Conservation (phyloP, 2,113 vertebrate species). For the Tapirus terrestris region DNA sequence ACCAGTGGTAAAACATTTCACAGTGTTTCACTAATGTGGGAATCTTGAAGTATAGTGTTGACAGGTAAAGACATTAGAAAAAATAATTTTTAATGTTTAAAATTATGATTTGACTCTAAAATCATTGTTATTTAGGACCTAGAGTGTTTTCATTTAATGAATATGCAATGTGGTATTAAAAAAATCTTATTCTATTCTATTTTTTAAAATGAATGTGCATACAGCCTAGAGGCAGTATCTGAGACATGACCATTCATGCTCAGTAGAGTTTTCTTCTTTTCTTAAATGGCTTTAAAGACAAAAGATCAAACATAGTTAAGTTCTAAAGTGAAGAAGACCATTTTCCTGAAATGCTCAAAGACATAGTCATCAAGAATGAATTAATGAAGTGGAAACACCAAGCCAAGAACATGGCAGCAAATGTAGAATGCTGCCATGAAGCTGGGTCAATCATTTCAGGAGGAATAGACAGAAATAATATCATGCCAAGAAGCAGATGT, state of each 20-base stretch:
- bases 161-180: neutral
- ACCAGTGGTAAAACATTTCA: neutral
- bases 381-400: neutral
- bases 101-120: conserved; percentile 51
- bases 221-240: neutral
- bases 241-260: neutral
- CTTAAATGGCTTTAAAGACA: neutral
- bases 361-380: neutral
- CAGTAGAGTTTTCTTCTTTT: neutral
- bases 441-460: neutral
- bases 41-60: neutral
- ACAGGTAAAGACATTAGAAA: conserved; percentile 24
- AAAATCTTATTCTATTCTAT: conserved; percentile 18
- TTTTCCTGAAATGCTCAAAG: neutral
- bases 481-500: neutral
- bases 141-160: conserved; percentile 50
- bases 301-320: neutral
- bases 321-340: neutral
- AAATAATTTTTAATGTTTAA: neutral
- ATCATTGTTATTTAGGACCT: neutral
- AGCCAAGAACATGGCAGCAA: neutral
- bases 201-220: conserved; percentile 17
- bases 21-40: conserved; percentile 21
- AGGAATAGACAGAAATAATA: neutral
- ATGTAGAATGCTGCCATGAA: accelerated